Conservation (phyloP, 2,797 vertebrate genomes). For the Acropternis orthonyx region DNA sequence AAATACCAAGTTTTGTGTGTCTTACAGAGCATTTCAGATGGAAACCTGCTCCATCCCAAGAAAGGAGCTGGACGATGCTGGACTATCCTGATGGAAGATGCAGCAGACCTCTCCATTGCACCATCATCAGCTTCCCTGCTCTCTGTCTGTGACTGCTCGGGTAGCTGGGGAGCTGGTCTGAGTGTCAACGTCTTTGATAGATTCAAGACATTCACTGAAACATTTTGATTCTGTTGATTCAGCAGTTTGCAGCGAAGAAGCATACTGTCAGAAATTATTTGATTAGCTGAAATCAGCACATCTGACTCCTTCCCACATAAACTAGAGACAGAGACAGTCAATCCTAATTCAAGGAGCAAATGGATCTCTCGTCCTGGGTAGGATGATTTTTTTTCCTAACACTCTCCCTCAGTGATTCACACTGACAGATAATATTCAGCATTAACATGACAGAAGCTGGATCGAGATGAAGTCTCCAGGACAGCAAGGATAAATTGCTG, state of each 20-base stretch:
- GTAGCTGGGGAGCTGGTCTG: not conserved
- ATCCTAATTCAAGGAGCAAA: not conserved
- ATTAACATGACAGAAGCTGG: not conserved
- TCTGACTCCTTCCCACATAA: not conserved
- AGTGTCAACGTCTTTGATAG: not conserved
- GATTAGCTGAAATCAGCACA: not conserved
- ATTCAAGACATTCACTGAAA: not conserved
- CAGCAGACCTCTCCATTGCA: not conserved
- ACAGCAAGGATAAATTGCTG: not conserved
- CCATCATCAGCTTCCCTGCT: not conserved
- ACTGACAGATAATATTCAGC: not conserved
- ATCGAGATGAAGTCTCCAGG: not conserved
- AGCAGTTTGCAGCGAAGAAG: not conserved
- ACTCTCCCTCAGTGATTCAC: not conserved
- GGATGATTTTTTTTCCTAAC: not conserved
- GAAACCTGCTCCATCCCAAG: not conserved
- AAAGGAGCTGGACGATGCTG: not conserved
- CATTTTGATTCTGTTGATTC: not conserved
- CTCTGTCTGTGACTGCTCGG: not conserved
- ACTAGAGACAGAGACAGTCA: not conserved
- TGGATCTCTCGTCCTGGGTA: fast-evolving
- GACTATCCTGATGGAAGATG: not conserved
- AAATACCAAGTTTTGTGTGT: not conserved
- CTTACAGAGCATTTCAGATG: not conserved
- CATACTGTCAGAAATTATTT: not conserved